These are phyloP conservation scores for Thereva unica DNA, from an alignment of 2,888 invertebrate species.

Conservation along the genomic window DNA sequence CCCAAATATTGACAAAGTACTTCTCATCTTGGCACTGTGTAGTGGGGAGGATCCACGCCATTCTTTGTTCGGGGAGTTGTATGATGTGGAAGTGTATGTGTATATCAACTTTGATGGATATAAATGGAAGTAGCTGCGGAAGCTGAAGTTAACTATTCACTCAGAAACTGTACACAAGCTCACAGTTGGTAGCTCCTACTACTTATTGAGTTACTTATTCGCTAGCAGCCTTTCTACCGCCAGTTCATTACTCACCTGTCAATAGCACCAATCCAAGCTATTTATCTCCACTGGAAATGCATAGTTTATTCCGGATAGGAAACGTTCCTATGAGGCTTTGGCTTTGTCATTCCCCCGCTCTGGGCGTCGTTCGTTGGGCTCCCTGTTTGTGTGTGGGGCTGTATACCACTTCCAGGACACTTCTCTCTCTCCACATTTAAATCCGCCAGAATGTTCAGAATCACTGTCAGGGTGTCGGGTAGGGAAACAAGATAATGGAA, in stretches of 20 bases:
- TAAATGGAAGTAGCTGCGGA: slow-evolving; percentile 15
- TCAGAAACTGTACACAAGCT: slow-evolving; percentile 1
- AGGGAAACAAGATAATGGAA: slow-evolving; percentile 26
- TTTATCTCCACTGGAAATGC: slow-evolving; percentile 26
- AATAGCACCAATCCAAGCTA: slow-evolving; percentile 34
- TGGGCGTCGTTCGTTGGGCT: background rate
- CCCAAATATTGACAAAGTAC: background rate
- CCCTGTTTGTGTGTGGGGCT: background rate
- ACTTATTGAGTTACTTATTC: slow-evolving; percentile 31
- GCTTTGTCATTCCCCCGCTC: background rate
- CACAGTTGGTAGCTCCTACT: background rate
- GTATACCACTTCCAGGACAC: background rate
- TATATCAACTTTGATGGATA: background rate
- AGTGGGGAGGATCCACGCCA: too few species aligned
- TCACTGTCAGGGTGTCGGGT: slow-evolving; percentile 22
- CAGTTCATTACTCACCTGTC: slow-evolving; percentile 36
- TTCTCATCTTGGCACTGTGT: too few species aligned
- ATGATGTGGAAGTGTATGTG: too few species aligned
- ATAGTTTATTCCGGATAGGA: slow-evolving; percentile 21
- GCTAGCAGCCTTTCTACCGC: slow-evolving; percentile 14
- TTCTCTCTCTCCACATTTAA: background rate
- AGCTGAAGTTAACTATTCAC: slow-evolving; percentile 13
- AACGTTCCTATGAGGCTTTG: slow-evolving; percentile 8
- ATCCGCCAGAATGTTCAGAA: background rate
- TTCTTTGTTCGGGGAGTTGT: too few species aligned